Conservation (phyloP, 2,113 vertebrate genomes). For the Lepidothrix coronata region DNA sequence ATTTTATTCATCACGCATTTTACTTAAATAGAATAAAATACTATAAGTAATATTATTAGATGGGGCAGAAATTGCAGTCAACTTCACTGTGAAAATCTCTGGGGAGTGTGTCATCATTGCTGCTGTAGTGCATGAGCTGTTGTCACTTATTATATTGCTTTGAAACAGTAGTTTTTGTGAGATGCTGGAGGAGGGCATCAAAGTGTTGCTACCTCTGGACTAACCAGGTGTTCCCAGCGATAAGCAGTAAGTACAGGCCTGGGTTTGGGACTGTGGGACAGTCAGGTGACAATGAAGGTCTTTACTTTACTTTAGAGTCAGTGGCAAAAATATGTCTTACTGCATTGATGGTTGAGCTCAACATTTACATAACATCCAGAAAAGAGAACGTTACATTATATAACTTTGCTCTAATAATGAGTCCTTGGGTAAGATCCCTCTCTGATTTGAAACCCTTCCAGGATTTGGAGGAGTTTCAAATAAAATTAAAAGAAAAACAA, state of each 20-base stretch:
- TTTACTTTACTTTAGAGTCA: not conserved
- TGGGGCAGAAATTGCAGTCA: not conserved
- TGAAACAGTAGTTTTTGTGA: not conserved
- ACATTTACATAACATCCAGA: not conserved
- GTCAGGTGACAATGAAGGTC: not conserved
- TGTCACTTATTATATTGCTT: not conserved
- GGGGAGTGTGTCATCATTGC: not conserved
- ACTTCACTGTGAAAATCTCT: not conserved
- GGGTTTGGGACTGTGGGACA: not conserved
- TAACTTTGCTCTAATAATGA: not conserved
- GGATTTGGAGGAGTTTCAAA: constrained; percentile 59
- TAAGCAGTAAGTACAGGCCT: not conserved
- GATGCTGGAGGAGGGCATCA: not conserved
- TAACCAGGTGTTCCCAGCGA: not conserved
- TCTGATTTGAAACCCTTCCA: constrained; percentile 44
- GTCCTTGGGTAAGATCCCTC: constrained; percentile 35
- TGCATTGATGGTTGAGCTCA: not conserved
- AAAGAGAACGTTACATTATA: rapidly evolving
- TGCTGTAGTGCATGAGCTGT: not conserved
- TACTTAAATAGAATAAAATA: not conserved
- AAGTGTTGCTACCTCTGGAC: not conserved
- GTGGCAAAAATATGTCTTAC: rapidly evolving
- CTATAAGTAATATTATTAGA: not conserved
- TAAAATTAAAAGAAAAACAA: constrained; percentile 62
- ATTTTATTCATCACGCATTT: not conserved